Base-by-base conservation (phyloP, 2,888 invertebrate species). In the Matsumyia berberina region DNA sequence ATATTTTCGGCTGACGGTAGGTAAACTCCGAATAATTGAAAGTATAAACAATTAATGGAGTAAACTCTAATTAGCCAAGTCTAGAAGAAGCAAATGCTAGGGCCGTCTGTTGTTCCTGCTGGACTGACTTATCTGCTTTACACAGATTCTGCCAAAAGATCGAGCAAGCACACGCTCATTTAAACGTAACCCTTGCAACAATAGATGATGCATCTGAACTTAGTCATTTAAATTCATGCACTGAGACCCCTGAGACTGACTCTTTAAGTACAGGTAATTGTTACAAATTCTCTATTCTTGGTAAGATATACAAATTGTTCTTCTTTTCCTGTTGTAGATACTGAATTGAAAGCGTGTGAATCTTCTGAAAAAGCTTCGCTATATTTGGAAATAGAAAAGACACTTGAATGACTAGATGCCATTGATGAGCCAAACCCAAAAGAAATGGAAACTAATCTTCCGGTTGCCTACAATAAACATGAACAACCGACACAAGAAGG, bases 71-170 rank as follows among this genome's bases (percentile, higher is more conserved):
- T 11, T 60, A 87, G 86, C 66, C 82, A n/a, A 57, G 15, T 39
- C 17, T 29, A 37, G 76, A 64, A 1, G 44, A 77, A 0, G 31
- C 9, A 7, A 72, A 53, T 9, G 8, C 15, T 9, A 49, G 57
- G 1, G 19, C 17, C 72, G 87, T 87, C 70, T 90, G 86, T 83
- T 86, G 58, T 55, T 69, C 17, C n/a, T 90, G 90, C 66, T 90
- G 90, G 90, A 66, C 85, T 1, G 86, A 87, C 19, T 17, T 90
- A 7, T 60, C 87, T 31, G 79, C 87, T 35, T 90, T 90, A 49
- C 90, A 90, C 77, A 86, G 80, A 11, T 90, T 89, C 83, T 90
- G 89, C 42, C 46, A 70, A 5, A 86, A 69, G 2, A 24, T 24
- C 4, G 24, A 89, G 44, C 76, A 86, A 1, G 86, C 88, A 3